These are phyloP conservation scores for Euura saliciscinereae DNA, from an alignment of 1,140 invertebrate genomes.

Conservation along the genomic window DNA sequence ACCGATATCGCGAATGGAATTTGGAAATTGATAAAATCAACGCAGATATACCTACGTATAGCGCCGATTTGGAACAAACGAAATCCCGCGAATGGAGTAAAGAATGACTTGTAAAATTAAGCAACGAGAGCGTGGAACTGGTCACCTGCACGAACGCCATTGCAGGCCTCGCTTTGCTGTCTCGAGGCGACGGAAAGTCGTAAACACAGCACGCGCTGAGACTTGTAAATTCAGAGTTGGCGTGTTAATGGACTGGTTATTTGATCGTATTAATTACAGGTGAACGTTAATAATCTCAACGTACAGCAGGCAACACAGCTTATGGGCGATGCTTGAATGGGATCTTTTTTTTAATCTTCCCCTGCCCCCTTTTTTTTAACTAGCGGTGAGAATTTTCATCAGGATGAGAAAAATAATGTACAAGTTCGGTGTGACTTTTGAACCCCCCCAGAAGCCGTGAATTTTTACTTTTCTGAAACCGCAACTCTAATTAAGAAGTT, in stretches of 20 bases:
- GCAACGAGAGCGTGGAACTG: not conserved
- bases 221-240: slow-evolving; percentile 59
- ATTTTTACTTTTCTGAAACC: not conserved
- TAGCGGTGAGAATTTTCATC: not conserved
- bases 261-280: slow-evolving; percentile 56
- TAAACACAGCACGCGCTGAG: slow-evolving; percentile 48
- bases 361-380: not conserved
- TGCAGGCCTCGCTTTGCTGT: not conserved
- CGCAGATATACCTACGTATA: not conserved
- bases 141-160: not conserved
- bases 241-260: slow-evolving; percentile 55
- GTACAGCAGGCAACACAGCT: slow-evolving; percentile 26
- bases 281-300: slow-evolving; percentile 53
- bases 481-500: not conserved
- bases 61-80: not conserved
- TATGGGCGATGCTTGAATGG: slow-evolving; percentile 35
- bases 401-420: not conserved
- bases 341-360: not conserved
- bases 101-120: not conserved
- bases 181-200: slow-evolving; percentile 34
- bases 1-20: not conserved
- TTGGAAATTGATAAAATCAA: not conserved
- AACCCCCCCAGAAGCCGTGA: too few species aligned
- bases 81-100: not conserved
- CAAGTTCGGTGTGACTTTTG: not conserved